Conservation (phyloP, 2,888 invertebrate genomes). For the Acrobasis consociella region DNA sequence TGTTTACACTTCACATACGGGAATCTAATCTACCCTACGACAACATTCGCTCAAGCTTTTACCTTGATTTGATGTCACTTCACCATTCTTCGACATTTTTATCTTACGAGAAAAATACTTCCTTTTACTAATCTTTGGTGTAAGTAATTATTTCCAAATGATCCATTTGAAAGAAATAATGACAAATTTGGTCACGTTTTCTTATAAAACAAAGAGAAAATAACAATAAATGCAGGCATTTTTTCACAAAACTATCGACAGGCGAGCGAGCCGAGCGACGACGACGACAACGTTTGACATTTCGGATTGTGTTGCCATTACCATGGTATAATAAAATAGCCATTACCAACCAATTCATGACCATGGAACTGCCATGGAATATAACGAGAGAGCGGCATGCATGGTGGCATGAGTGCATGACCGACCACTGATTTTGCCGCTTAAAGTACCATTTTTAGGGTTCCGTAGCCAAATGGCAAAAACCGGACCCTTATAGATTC, state of each 20-base stretch:
- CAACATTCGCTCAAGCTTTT: slow-evolving; percentile 38
- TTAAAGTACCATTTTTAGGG: no score
- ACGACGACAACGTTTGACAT: slow-evolving; percentile 32
- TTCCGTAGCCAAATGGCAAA: no score
- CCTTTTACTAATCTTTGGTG: slow-evolving; percentile 59
- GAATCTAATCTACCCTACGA: background rate
- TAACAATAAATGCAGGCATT: slow-evolving; percentile 43
- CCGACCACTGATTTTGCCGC: no score
- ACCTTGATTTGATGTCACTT: slow-evolving; percentile 86
- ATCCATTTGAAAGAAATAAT: slow-evolving; percentile 66
- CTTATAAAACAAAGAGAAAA: slow-evolving; percentile 49
- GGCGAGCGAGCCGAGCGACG: slow-evolving; percentile 13
- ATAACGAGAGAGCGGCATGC: no score
- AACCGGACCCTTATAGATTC: no score
- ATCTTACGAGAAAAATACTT: slow-evolving; percentile 46
- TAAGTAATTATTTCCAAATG: slow-evolving; percentile 51
- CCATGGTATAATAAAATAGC: no score
- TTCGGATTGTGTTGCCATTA: slow-evolving; percentile 8
- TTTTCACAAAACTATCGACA: slow-evolving; percentile 44
- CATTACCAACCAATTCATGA: no score
- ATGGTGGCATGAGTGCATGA: no score
- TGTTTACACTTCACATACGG: background rate
- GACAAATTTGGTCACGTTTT: slow-evolving; percentile 53
- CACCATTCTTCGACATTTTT: slow-evolving; percentile 89
- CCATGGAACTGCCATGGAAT: no score